A percentile compares a stretch with the other conserved stretches of the same genome.
Conservation (phyloP, 2,113 vertebrate genomes). For the Corythaeola cristata region DNA sequence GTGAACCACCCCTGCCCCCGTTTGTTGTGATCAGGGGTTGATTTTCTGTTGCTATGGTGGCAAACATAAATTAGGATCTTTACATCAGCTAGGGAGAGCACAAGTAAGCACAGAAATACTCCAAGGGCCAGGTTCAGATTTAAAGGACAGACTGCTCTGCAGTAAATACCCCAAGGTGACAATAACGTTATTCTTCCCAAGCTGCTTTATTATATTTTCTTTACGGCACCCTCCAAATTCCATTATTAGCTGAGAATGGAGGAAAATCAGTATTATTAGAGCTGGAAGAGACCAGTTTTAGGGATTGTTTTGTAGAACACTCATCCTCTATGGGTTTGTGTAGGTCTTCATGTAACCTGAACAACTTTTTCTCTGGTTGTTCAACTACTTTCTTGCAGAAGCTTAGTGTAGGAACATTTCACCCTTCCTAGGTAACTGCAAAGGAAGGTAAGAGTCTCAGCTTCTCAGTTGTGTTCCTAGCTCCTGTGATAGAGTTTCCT, state of each 20-base stretch:
- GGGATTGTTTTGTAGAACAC: not conserved
- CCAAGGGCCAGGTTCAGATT: not conserved
- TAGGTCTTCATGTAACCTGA: not conserved
- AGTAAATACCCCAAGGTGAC: not conserved
- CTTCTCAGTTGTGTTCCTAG: not conserved
- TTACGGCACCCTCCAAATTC: not conserved
- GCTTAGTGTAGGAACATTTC: not conserved
- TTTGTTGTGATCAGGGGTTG: conserved; percentile 35
- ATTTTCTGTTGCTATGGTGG: conserved; percentile 68
- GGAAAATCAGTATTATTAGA: not conserved
- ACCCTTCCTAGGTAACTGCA: not conserved
- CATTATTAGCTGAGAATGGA: not conserved
- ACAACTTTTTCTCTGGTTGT: not conserved
- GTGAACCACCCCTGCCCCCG: not conserved
- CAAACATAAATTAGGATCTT: conserved; percentile 44
- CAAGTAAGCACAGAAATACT: not conserved
- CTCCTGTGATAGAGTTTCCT: not conserved
- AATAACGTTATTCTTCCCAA: not conserved
- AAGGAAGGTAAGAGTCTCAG: not conserved
- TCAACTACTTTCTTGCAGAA: not conserved
- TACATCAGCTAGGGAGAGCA: not conserved
- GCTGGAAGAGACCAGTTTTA: not conserved
- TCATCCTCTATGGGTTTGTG: not conserved
- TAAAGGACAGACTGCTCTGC: not conserved
- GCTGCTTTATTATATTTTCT: not conserved